Conservation (phyloP, 2,797 vertebrate genomes). For the Diceros bicornis region DNA sequence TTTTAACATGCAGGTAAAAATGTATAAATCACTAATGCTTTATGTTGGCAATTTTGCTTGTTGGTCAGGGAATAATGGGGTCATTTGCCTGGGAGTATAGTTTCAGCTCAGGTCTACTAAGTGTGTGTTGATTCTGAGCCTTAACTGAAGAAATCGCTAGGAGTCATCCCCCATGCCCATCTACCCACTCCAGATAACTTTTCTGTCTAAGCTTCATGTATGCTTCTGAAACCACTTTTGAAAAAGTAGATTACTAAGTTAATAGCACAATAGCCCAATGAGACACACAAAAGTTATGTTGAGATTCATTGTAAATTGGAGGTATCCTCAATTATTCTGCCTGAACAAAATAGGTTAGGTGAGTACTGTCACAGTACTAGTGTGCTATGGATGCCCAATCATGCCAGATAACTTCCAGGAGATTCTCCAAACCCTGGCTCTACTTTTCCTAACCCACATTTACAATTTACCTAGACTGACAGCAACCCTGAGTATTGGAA, state of each 20-base stretch:
- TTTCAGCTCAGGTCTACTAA: not conserved
- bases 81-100: not conserved
- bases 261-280: not conserved
- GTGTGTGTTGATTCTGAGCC: conserved; percentile 2
- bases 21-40: not conserved
- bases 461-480: not conserved
- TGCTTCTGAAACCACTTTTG: not conserved
- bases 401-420: not conserved
- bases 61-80: not conserved
- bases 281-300: not conserved
- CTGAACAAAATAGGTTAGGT: not conserved
- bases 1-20: conserved; percentile 44
- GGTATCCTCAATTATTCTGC: not conserved
- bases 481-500: not conserved
- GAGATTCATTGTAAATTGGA: not conserved
- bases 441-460: not conserved
- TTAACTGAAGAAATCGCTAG: not conserved
- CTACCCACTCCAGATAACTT: not conserved
- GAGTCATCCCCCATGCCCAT: not conserved
- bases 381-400: fast-evolving
- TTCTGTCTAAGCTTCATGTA: not conserved
- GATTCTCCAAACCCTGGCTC: not conserved
- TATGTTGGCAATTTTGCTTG: not conserved
- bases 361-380: not conserved
- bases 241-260: not conserved